Evolutionary conservation across 2,888 invertebrate genomes (phyloP).

Genomic region (Chirona hameri): DNA sequence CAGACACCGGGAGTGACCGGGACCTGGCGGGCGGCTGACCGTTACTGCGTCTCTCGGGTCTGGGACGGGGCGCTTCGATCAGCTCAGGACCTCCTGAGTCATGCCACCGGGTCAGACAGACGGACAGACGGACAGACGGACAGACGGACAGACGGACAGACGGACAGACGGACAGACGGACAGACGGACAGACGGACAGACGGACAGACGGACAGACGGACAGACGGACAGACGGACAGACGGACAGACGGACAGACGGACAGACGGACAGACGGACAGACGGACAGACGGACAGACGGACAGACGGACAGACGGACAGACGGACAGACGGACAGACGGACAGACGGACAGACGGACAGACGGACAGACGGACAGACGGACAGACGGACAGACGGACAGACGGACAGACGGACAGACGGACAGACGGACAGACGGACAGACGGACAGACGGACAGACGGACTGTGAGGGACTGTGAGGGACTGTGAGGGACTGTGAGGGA

Average conservation of each 20-base stretch:
- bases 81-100: too few species aligned
- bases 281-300: too few species aligned
- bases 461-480: too few species aligned
- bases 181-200: too few species aligned
- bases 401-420: not conserved
- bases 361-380: not conserved
- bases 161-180: not conserved
- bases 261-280: not conserved
- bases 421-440: not conserved
- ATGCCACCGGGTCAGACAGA: too few species aligned
- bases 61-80: too few species aligned
- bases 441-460: too few species aligned
- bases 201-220: not conserved
- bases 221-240: not conserved
- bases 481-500: too few species aligned
- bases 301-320: not conserved
- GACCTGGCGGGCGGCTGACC: too few species aligned
- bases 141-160: slow-evolving; percentile 1
- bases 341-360: not conserved
- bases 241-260: not conserved
- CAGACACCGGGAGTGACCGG: too few species aligned
- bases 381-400: not conserved
- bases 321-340: not conserved
- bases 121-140: not conserved
- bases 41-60: too few species aligned